These are phyloP conservation scores for Sitophilus oryzae DNA, from an alignment of 1,140 invertebrate genomes.

Conservation along the genomic window DNA sequence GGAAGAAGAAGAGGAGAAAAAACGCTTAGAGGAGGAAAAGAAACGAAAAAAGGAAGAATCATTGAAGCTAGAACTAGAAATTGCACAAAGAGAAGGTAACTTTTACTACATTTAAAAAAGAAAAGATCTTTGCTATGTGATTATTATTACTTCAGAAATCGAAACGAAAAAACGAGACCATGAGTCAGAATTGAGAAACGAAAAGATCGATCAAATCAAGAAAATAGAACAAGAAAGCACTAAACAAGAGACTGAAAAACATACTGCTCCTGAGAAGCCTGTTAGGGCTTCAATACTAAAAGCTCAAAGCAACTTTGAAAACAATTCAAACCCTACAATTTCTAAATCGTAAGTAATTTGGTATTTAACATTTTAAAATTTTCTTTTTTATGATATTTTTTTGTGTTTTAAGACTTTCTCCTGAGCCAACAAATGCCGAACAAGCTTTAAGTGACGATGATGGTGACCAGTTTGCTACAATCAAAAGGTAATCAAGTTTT, in stretches of 20 bases:
- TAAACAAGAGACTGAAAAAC: conserved; percentile 45
- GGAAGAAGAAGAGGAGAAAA: conserved; percentile 78
- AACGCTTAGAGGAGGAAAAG: conserved; percentile 66
- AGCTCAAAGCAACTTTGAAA: conserved; percentile 20
- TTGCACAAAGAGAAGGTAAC: conserved; percentile 46
- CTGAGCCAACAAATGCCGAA: conserved; percentile 5
- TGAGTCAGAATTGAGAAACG: conserved; percentile 31
- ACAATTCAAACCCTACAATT: neutral
- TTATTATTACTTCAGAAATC: conserved; percentile 22
- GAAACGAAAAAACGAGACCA: conserved; percentile 44
- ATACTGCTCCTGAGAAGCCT: conserved; percentile 53
- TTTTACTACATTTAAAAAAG: neutral
- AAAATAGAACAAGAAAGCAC: conserved; percentile 43
- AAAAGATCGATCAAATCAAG: conserved; percentile 35
- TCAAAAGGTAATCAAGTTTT: conserved; percentile 46
- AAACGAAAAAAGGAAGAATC: conserved; percentile 60
- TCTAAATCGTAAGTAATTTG: neutral
- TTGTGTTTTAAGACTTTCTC: neutral
- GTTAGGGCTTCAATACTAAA: conserved; percentile 51
- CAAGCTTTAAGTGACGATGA: conserved; percentile 49
- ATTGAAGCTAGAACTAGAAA: conserved; percentile 64
- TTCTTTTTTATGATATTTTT: neutral
- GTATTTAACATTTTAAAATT: neutral
- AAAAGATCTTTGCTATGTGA: neutral
- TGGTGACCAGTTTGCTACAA: conserved; percentile 60